A percentile compares a stretch with the other conserved stretches of the same genome.
Conservation (phyloP, 2,797 vertebrate genomes). For the Erethizon dorsatum region DNA sequence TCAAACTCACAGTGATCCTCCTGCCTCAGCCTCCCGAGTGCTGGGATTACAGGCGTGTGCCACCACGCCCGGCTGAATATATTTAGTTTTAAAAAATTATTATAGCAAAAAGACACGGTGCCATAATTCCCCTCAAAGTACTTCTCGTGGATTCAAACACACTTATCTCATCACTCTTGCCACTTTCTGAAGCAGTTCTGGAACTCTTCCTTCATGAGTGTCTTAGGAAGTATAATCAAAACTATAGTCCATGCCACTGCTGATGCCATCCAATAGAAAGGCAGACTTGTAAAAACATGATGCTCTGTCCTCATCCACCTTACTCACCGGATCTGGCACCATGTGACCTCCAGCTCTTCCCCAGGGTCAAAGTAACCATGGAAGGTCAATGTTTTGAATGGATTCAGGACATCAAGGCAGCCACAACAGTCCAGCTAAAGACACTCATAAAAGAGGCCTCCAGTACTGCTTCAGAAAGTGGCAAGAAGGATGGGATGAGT, state of each 20-base stretch:
- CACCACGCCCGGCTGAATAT: neutral
- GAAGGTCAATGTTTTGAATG: neutral
- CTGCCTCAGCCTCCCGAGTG: neutral
- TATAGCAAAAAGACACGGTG: neutral
- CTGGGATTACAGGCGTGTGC: neutral
- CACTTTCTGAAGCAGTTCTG: neutral
- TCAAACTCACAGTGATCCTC: neutral
- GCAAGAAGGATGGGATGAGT: neutral
- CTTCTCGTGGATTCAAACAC: neutral
- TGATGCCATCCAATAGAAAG: neutral
- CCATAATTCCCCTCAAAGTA: neutral
- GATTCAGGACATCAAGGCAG: neutral
- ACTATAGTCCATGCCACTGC: neutral
- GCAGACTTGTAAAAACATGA: neutral
- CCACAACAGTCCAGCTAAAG: neutral
- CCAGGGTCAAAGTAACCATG: neutral
- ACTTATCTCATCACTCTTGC: no score
- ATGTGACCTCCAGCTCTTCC: neutral
- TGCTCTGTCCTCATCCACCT: neutral
- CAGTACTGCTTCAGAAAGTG: neutral
- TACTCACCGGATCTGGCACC: neutral
- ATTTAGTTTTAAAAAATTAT: neutral
- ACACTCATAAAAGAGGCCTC: neutral
- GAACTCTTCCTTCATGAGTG: neutral
- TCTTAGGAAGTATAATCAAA: neutral